These are phyloP conservation scores for Bujurquina vittata DNA, from an alignment of 2,113 vertebrate species.

Conservation along the genomic window DNA sequence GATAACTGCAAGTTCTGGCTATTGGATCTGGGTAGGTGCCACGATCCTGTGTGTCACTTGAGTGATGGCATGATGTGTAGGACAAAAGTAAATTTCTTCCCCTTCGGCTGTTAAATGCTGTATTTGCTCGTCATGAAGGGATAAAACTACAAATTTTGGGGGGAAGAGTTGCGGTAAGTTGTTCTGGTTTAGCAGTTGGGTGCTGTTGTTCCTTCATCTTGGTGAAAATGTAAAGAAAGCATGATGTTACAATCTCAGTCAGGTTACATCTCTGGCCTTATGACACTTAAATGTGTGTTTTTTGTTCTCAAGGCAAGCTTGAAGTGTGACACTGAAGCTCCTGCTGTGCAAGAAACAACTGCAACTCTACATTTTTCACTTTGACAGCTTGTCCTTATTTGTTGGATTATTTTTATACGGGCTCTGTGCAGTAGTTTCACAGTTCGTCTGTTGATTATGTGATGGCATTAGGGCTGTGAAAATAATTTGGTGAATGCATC, in stretches of 20 bases:
- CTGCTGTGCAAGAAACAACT: background rate
- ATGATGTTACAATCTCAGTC: background rate
- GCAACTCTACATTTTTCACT: background rate
- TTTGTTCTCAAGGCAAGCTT: background rate
- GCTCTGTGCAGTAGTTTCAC: background rate
- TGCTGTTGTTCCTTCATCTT: background rate
- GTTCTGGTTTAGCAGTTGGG: background rate
- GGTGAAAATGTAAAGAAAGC: background rate
- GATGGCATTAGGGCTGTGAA: slow-evolving; percentile 22
- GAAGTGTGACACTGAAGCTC: background rate
- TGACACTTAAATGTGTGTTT: background rate
- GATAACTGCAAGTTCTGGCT: slow-evolving; percentile 96
- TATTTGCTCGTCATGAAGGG: background rate
- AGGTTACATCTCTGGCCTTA: background rate
- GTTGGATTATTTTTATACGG: background rate
- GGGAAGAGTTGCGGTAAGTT: background rate
- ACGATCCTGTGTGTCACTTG: slow-evolving; percentile 1
- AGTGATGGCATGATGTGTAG: background rate
- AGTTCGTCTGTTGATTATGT: slow-evolving; percentile 51
- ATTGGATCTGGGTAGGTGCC: slow-evolving; percentile 93
- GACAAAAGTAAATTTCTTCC: background rate
- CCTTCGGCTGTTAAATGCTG: background rate
- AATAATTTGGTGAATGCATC: slow-evolving; percentile 55
- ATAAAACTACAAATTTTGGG: background rate
- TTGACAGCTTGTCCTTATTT: background rate